A percentile compares a stretch with the other conserved stretches of the same genome.
phyloP scores from a whole-genome alignment of 2,113 vertebrate species.

The Epinephelus moara region DNA sequence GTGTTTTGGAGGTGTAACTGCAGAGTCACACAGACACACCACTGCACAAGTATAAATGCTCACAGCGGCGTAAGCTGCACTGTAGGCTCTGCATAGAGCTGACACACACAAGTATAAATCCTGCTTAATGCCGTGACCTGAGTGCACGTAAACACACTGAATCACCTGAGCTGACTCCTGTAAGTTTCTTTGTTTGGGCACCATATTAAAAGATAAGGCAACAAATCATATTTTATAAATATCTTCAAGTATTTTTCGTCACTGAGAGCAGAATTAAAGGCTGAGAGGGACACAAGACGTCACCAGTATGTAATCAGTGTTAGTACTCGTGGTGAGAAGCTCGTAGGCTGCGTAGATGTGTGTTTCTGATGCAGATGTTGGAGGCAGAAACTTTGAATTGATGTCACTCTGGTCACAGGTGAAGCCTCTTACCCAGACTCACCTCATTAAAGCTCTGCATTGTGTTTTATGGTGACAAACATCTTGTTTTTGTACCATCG shows the following conservation, averaged over 20 bases:
- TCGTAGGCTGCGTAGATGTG: no score
- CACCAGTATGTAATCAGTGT: no score
- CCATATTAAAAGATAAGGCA: background rate
- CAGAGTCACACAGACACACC: no score
- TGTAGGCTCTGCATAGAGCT: no score
- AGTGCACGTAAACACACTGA: background rate
- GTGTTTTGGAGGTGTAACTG: no score
- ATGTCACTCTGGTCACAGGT: background rate
- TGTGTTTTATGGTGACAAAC: background rate
- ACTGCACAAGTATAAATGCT: no score
- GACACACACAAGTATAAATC: no score
- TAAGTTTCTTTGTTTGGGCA: no score
- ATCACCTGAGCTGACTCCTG: background rate
- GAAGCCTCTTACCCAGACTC: background rate
- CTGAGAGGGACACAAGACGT: background rate
- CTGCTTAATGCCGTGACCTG: no score
- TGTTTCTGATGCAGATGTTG: background rate
- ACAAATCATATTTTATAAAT: background rate
- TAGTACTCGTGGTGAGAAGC: no score
- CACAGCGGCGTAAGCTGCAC: no score
- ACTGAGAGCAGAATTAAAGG: background rate
- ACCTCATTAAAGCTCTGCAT: background rate
- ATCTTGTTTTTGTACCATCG: background rate
- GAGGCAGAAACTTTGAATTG: background rate
- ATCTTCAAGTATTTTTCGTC: background rate